Base-by-base conservation (phyloP, 2,888 invertebrate genomes). In the Cataglyphis livida region DNA sequence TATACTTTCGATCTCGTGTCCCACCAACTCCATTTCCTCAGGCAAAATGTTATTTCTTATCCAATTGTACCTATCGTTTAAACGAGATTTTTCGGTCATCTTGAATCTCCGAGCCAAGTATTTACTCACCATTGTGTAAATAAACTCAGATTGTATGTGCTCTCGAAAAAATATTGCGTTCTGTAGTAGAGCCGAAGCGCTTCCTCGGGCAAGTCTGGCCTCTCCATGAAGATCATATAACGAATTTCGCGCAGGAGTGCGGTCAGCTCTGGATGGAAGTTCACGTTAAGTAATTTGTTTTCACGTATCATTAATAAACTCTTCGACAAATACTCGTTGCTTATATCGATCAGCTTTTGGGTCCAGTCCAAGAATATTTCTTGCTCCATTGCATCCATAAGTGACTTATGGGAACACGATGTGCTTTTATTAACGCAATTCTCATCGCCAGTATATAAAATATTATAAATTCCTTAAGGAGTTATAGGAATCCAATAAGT, bases 211-310 rank as follows among this genome's bases (percentile, higher is more conserved):
- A 98, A 95, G 35, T 96, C 95, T 83, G 96, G 96, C 87, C 96
- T 96, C 0, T 96, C 96, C 90, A 97, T 95, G 85, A 96, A 95
- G 76, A 96, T 96, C 95, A 98, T 95, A 91, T 98, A 98, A 82
- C 97, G 97, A 48, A 98, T 97, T 95, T 99, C 98, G 75, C 97
- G 96, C n/a, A 99, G 94, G 21, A 97, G 95, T 87, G 96, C 96
- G 62, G 96, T 96, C 59, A 99, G 95, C 94, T 97, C 96, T 0
- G 95, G 95, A 89, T 96, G 96, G 89, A 98, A 97, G 93, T 98
- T 98, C 57, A 97, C 95, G 59, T 95, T 94, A 3, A 97, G 95
- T 61, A 96, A 94, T 0, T 94, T 93, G 71, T 96, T 95, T 0
- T 95, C 95, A 65, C 95, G 95, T 66, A 96, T 94, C n/a, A 95